phyloP scores from a whole-genome alignment of 2,113 vertebrate genomes.

The Podilymbus podiceps region DNA sequence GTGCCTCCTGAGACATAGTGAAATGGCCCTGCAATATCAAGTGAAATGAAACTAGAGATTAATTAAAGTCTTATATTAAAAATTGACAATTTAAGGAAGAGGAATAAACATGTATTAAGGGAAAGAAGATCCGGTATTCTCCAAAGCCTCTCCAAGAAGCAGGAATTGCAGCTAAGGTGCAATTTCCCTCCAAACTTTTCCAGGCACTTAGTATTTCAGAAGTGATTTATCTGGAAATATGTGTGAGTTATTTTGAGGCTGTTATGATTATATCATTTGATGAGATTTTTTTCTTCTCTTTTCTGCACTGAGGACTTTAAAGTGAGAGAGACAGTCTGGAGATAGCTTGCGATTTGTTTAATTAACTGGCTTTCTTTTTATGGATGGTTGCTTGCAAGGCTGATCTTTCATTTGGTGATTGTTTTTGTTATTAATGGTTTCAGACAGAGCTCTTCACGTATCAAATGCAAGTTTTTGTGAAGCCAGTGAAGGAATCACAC shows the following conservation, averaged over 20 bases:
- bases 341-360: constrained; percentile 58
- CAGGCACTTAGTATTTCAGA: constrained; percentile 52
- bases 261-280: constrained; percentile 68
- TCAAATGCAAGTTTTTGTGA: constrained; percentile 59
- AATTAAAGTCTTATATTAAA: constrained; percentile 57
- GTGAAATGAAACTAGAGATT: constrained; percentile 38
- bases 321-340: constrained; percentile 57
- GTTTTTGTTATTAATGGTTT: constrained; percentile 65
- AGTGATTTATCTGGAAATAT: constrained; percentile 66
- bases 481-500: constrained; percentile 40
- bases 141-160: background rate
- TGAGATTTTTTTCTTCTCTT: constrained; percentile 55
- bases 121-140: background rate
- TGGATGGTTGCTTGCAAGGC: constrained; percentile 63
- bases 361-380: constrained; percentile 66
- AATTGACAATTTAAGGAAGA: background rate
- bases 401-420: constrained; percentile 66
- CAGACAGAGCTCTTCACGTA: constrained; percentile 54
- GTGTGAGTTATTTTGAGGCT: constrained; percentile 62
- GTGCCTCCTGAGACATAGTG: background rate
- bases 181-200: constrained; percentile 41
- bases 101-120: constrained; percentile 18
- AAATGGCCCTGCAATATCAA: constrained; percentile 7
- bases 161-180: constrained; percentile 21
- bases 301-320: constrained; percentile 57